These are phyloP conservation scores for Nycticryphes semicollaris DNA, from an alignment of 2,113 vertebrate species.

Conservation along the genomic window DNA sequence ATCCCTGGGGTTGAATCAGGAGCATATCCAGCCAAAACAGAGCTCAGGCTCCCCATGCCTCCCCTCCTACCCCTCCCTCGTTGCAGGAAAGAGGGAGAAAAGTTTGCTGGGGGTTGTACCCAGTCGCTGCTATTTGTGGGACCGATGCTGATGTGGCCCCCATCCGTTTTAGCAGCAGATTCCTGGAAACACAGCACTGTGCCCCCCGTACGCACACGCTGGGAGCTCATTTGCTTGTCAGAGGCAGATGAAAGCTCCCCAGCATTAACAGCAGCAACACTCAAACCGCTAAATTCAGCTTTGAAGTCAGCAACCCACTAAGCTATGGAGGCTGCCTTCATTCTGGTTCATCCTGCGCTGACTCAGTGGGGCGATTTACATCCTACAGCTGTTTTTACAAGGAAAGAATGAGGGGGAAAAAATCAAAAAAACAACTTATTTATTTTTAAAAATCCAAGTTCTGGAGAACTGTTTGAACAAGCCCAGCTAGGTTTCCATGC, in stretches of 20 bases:
- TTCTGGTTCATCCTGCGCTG: not conserved
- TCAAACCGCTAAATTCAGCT: not conserved
- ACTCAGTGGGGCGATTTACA: slow-evolving; percentile 16
- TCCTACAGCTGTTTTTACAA: slow-evolving; percentile 40
- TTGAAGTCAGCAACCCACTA: slow-evolving; percentile 37
- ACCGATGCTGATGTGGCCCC: not conserved
- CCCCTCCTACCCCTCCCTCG: fast-evolving
- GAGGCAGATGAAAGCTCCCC: slow-evolving; percentile 2
- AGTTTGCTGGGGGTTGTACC: not conserved
- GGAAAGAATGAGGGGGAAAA: not conserved
- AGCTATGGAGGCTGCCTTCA: slow-evolving; percentile 16
- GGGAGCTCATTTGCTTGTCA: not conserved
- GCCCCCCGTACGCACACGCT: not conserved
- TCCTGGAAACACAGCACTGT: not conserved
- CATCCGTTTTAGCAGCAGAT: not conserved
- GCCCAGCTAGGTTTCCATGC: not conserved
- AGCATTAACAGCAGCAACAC: not conserved
- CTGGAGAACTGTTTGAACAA: slow-evolving; percentile 1
- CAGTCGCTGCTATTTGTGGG: not conserved
- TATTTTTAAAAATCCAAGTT: not conserved
- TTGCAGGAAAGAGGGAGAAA: not conserved
- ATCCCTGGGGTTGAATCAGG: not conserved
- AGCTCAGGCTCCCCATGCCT: not conserved
- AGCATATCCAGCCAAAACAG: not conserved
- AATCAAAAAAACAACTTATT: not conserved